A percentile compares a stretch with the other conserved stretches of the same genome.
Evolutionary conservation across 37 sponge, comb jelly and placozoan species (phyloP).

Genomic region (Hormiphora californensis): DNA sequence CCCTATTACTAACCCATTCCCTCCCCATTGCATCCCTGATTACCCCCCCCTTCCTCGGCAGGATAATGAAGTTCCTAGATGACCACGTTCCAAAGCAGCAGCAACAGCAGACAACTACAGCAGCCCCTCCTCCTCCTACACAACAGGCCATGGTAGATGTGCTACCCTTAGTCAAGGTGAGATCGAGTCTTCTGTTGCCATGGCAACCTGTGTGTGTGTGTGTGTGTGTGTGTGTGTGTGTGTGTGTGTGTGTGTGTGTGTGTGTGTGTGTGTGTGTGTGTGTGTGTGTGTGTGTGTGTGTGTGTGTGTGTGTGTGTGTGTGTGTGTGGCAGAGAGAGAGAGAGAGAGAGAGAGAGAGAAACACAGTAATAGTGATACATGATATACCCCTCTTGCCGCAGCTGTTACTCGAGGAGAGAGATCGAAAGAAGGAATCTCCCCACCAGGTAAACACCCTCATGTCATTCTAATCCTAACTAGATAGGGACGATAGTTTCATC

Average conservation of each 20-base stretch:
- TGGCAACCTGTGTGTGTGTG: too few relatives aligned
- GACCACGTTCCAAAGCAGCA: conserved; percentile 1
- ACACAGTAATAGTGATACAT: too few relatives aligned
- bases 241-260: too few relatives aligned
- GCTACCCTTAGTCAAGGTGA: conserved; percentile 25
- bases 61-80: conserved; percentile 24
- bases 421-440: conserved; percentile 5
- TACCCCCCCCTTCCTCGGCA: not conserved
- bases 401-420: conserved; percentile 27
- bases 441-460: not conserved
- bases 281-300: too few relatives aligned
- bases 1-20: not conserved
- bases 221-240: too few relatives aligned
- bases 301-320: too few relatives aligned
- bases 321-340: too few relatives aligned
- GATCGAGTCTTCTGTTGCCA: too few relatives aligned
- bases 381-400: not conserved
- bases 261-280: too few relatives aligned
- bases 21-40: not conserved
- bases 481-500: too few relatives aligned
- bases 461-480: not conserved
- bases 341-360: too few relatives aligned
- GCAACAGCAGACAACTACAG: too few relatives aligned
- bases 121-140: not conserved
- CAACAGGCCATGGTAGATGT: not conserved